Evolutionary conservation across 1,140 invertebrate species (phyloP), one percentile per base, ranked within the genome.

Genomic region (Eupeodes corollae): DNA sequence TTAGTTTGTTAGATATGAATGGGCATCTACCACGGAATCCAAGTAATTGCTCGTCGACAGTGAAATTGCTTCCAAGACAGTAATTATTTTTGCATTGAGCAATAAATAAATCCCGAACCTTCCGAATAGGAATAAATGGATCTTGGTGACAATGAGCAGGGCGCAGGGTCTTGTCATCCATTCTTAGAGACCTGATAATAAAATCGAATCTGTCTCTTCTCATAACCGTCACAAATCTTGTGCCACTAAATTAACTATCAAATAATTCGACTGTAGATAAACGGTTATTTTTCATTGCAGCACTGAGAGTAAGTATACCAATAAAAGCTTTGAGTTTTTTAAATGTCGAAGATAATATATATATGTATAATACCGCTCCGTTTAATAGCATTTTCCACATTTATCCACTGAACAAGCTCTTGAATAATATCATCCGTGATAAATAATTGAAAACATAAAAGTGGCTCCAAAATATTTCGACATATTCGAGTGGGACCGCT

Each of bases 81-180:
- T 45, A 5, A 59, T 61, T 50, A 68, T 68, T 40, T 57, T 57
- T 9, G 60, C 57, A 19, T 67, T 64, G 44, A 59, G 63, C 55
- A 64, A 52, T 21, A 48, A 68, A 61, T 8, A 50, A 49, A 15
- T 69, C 53, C 59, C 59, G 72, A 41, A 70, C 49, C 42, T 68
- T 55, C 48, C 60, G 50, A 10, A 70, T 61, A 6, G 50, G 56
- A 21, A 61, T 60, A 56, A 70, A 66, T 45, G 53, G 49, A 52
- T 69, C 65, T n/a, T n/a, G n/a, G 26, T 43, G 21, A 46, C 49
- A 40, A 39, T 48, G 53, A 43, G 57, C 47, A 5, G 39, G 18
- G 45, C 62, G 49, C 19, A 58, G 61, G 42, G 30, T 37, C 53
- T 57, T 60, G 37, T 62, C 52, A 50, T 68, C 59, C 48, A 69